A percentile compares a stretch with the other conserved stretches of the same genome.
These are phyloP conservation scores for Antheraea pernyi DNA, from an alignment of 1,140 invertebrate genomes.

Conservation along the genomic window DNA sequence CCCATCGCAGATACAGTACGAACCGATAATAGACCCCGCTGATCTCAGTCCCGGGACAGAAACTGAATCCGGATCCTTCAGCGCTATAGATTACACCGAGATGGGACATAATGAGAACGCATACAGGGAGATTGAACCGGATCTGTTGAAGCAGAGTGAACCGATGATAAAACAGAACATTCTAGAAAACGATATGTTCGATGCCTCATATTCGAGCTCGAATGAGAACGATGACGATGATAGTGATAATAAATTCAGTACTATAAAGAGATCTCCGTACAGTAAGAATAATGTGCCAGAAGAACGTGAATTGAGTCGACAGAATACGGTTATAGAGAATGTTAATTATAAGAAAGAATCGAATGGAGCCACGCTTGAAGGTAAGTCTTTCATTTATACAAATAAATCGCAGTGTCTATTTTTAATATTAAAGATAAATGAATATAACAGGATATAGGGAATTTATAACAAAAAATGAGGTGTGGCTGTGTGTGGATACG, in stretches of 20 bases:
- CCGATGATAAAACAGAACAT: slow-evolving; percentile 78
- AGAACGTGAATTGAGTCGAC: slow-evolving; percentile 59
- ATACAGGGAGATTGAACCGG: slow-evolving; percentile 49
- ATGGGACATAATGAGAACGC: slow-evolving; percentile 33
- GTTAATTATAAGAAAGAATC: slow-evolving; percentile 69
- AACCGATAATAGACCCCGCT: slow-evolving; percentile 67
- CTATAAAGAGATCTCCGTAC: slow-evolving; percentile 84
- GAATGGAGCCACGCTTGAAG: slow-evolving; percentile 69
- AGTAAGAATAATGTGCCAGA: slow-evolving; percentile 76
- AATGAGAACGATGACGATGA: slow-evolving; percentile 82
- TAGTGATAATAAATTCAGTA: slow-evolving; percentile 83
- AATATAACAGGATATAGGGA: no score
- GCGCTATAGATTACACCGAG: slow-evolving; percentile 54
- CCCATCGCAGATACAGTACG: slow-evolving; percentile 76
- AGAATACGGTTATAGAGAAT: slow-evolving; percentile 77
- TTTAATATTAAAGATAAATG: no score
- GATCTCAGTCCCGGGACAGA: slow-evolving; percentile 71
- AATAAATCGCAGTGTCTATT: no score
- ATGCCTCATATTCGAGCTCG: slow-evolving; percentile 73
- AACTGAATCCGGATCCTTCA: slow-evolving; percentile 57
- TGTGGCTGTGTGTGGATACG: no score
- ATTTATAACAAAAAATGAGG: no score
- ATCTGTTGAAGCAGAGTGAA: slow-evolving; percentile 50
- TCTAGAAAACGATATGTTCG: slow-evolving; percentile 77
- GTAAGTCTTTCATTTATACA: slow-evolving; percentile 37